Evolutionary conservation across 2,797 vertebrate species (phyloP).

Genomic region (Darevskia mixta): DNA sequence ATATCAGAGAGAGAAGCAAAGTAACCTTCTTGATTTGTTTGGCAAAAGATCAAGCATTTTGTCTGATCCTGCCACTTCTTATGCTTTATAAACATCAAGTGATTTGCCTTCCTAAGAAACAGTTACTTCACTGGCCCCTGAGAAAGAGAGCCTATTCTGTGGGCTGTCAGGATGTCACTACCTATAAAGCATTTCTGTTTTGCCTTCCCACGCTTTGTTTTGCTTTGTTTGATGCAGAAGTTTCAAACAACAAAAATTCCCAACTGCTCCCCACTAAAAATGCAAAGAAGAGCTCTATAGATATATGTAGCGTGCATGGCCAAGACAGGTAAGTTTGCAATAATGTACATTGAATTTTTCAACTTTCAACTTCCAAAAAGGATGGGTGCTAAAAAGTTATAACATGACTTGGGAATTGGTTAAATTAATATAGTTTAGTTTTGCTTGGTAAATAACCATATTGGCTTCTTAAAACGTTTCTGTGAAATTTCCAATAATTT

Average conservation of each 20-base stretch:
- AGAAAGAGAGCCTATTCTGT: constrained; percentile 34
- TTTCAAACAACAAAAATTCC: constrained; percentile 33
- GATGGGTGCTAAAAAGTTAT: too few relatives aligned
- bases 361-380: too few relatives aligned
- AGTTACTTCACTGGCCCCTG: constrained; percentile 45
- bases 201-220: constrained; percentile 56
- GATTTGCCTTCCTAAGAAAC: constrained; percentile 49
- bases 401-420: too few relatives aligned
- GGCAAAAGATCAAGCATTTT: constrained; percentile 7
- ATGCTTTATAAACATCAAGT: constrained; percentile 8
- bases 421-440: too few relatives aligned
- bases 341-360: not conserved
- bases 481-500: too few relatives aligned
- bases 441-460: too few relatives aligned
- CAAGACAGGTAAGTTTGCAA: constrained; percentile 49
- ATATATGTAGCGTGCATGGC: constrained; percentile 33
- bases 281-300: constrained; percentile 42
- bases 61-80: not conserved
- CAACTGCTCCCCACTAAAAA: constrained; percentile 29
- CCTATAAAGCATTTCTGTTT: constrained; percentile 62
- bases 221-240: constrained; percentile 59
- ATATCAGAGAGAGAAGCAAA: constrained; percentile 27
- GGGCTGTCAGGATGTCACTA: constrained; percentile 56
- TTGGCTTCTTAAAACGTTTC: too few relatives aligned
- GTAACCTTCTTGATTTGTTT: constrained; percentile 51